These are phyloP conservation scores for Latrodectus hesperus DNA, from an alignment of 2,888 invertebrate genomes.

Conservation along the genomic window DNA sequence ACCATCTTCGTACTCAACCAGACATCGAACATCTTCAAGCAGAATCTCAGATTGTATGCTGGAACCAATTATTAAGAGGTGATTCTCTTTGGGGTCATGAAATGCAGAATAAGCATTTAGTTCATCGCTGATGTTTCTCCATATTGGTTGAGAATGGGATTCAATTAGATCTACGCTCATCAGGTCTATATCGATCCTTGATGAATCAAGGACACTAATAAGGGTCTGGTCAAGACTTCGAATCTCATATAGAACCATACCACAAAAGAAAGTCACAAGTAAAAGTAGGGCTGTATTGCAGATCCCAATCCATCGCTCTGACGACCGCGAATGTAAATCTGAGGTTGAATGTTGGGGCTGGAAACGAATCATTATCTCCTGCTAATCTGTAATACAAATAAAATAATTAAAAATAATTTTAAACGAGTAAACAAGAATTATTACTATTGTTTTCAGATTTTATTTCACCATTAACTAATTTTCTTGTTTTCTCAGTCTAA, in stretches of 20 bases:
- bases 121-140: constrained; percentile 9
- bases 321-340: neutral
- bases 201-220: constrained; percentile 25
- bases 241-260: constrained; percentile 26
- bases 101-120: constrained; percentile 33
- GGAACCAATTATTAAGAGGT: constrained; percentile 16
- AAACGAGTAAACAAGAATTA: too few species aligned
- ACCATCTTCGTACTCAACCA: constrained; percentile 20
- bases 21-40: constrained; percentile 27
- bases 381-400: too few species aligned
- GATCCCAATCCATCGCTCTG: constrained; percentile 27
- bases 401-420: too few species aligned
- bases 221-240: constrained; percentile 9
- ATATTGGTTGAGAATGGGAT: constrained; percentile 14
- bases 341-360: too few species aligned
- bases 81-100: neutral
- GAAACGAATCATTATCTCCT: too few species aligned
- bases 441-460: too few species aligned
- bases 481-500: too few species aligned
- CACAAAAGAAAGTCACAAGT: constrained; percentile 26
- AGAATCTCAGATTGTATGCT: neutral
- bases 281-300: constrained; percentile 21
- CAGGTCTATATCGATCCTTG: constrained; percentile 19
- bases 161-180: neutral
- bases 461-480: too few species aligned